Base-by-base conservation (phyloP, 2,113 vertebrate genomes). In the Geothlypis trichas region DNA sequence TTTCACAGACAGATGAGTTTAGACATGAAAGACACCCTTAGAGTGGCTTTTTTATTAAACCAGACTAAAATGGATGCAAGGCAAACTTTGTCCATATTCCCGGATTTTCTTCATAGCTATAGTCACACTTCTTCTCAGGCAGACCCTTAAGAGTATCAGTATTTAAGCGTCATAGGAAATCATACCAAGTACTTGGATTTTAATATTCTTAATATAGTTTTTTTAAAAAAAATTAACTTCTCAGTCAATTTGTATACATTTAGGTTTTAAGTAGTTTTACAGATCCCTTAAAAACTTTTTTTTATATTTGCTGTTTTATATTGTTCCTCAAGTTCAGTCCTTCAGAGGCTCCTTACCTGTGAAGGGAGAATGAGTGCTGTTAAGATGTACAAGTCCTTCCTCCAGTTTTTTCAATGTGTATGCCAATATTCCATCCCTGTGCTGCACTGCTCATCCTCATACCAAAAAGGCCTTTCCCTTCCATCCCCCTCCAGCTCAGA, bases 361-460 rank as follows among this genome's bases (percentile, higher is more conserved):
- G 39, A 73, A 86, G 75, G 51, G 63, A 93, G 47, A 88, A 51
- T 3, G 11, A 18, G 3, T 54, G 24, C 23, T 81, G 42, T 80
- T 58, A 74, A 51, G 18, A 41, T 13, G 10, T 33, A 51, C 22
- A 66, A 15, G 9, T 44, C 41, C 21, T 89, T 22, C 33, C 33
- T 66, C 28, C 35, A 46, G 21, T 8, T 9, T 78, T 59, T 71
- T 63, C 52, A 39, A 47, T 0, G 0, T 0, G 0, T 31, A 10
- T 39, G 37, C 31, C 46, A 57, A 3, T 33, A n/a, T 11, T 55
- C 23, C 33, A 67, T 13, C 52, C 46, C 46, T 39, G 42, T 63
- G 37, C 26, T 94, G 61, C 31, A 15, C 55, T 66, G 33, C 61
- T 51, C 24, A 15, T 46, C 41, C 61, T 63, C 28, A 15, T 11